phyloP scores from a whole-genome alignment of 2,888 invertebrate species.

The Bruchidius siliquastri region DNA sequence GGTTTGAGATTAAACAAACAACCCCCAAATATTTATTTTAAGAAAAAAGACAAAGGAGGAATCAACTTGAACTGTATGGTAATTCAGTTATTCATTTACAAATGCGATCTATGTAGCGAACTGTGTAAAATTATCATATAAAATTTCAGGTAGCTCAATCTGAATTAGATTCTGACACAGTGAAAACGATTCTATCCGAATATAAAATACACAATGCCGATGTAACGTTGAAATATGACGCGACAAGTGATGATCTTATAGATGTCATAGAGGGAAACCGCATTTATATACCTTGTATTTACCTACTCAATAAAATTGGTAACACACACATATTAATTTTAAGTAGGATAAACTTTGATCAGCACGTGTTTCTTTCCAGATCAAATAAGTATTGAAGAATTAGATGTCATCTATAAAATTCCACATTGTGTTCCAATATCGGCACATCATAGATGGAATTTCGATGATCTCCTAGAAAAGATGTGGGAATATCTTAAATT shows the following conservation, averaged over 20 bases:
- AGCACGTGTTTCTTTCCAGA: slow-evolving; percentile 51
- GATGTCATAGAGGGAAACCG: slow-evolving; percentile 98
- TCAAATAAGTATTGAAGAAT: slow-evolving; percentile 92
- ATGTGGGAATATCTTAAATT: slow-evolving; percentile 98
- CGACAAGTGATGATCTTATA: slow-evolving; percentile 95
- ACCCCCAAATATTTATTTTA: slow-evolving; percentile 94
- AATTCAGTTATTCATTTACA: slow-evolving; percentile 21
- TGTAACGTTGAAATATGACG: slow-evolving; percentile 89
- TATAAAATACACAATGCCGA: slow-evolving; percentile 99
- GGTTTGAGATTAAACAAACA: slow-evolving; percentile 92
- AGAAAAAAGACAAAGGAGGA: slow-evolving; percentile 98
- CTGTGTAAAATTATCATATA: background rate
- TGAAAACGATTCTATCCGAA: slow-evolving; percentile 93
- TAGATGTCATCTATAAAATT: slow-evolving; percentile 97
- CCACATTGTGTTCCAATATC: slow-evolving; percentile 99
- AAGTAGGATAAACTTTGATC: background rate
- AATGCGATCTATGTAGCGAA: background rate
- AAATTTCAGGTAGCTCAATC: slow-evolving; percentile 72
- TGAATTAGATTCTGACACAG: slow-evolving; percentile 90
- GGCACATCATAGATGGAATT: slow-evolving; percentile 99
- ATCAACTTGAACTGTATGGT: slow-evolving; percentile 92
- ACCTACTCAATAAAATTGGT: slow-evolving; percentile 98
- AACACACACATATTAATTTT: slow-evolving; percentile 20
- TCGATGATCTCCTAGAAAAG: slow-evolving; percentile 93
- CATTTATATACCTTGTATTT: slow-evolving; percentile 97